Conservation (phyloP, 1,140 invertebrate species). For the Stenopsyche tienmushanensis region DNA sequence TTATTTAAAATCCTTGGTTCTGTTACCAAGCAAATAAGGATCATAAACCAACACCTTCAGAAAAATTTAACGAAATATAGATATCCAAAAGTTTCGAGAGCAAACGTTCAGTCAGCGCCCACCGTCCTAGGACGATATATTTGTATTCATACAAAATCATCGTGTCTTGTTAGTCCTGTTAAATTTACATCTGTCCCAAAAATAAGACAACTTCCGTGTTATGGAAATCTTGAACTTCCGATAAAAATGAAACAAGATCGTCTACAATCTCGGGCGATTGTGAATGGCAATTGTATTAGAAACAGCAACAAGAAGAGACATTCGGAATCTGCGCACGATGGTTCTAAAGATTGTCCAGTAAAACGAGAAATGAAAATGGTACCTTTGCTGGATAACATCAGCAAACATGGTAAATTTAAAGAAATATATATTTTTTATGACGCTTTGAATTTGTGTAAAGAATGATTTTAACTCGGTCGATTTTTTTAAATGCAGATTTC, state of each 20-base stretch:
- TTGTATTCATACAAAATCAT: constrained; percentile 46
- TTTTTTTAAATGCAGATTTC: too few species aligned
- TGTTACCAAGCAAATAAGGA: constrained; percentile 49
- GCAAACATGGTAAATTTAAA: background rate
- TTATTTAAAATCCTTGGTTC: constrained; percentile 48
- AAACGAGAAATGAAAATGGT: constrained; percentile 6
- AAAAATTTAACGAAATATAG: constrained; percentile 50
- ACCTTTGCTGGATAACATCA: background rate
- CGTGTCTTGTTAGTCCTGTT: constrained; percentile 46
- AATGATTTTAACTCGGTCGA: too few species aligned
- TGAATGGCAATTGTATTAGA: constrained; percentile 13
- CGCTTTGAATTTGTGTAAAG: background rate
- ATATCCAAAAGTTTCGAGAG: constrained; percentile 51
- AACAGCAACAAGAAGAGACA: constrained; percentile 27
- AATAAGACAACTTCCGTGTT: constrained; percentile 51
- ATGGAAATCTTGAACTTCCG: constrained; percentile 53
- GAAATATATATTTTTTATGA: background rate
- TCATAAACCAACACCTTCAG: constrained; percentile 52
- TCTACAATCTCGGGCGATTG: background rate
- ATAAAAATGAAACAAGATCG: constrained; percentile 52
- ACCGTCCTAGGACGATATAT: constrained; percentile 44
- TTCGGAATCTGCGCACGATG: background rate
- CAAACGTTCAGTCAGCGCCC: constrained; percentile 49
- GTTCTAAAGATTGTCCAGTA: background rate
- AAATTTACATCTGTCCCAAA: constrained; percentile 50